A percentile compares a stretch with the other conserved stretches of the same genome.
phyloP scores from a whole-genome alignment of 2,888 invertebrate species.

The Spodoptera littoralis region DNA sequence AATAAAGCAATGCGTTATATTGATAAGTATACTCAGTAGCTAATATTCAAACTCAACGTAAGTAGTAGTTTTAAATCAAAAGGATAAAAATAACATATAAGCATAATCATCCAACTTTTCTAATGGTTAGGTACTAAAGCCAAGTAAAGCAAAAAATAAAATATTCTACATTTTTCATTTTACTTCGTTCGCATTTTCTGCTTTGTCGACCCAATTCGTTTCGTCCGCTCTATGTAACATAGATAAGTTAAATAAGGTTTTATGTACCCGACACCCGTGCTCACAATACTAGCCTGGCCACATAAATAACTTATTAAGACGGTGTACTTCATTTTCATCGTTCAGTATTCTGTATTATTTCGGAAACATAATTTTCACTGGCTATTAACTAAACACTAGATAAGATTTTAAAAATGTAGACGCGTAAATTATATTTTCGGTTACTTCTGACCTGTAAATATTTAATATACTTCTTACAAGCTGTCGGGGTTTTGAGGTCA shows the following conservation, averaged over 20 bases:
- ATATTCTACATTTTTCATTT: constrained; percentile 23
- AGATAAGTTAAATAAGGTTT: constrained; percentile 16
- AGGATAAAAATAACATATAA: too few species aligned
- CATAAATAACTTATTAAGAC: constrained; percentile 26
- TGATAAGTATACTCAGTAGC: too few species aligned
- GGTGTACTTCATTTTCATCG: constrained; percentile 4
- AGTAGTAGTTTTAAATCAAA: too few species aligned
- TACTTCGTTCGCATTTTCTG: constrained; percentile 13
- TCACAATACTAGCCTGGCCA: constrained; percentile 1
- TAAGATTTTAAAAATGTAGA: too few species aligned
- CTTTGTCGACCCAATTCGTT: constrained; percentile 25
- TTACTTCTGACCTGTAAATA: background rate
- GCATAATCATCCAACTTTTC: too few species aligned
- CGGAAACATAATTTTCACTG: background rate
- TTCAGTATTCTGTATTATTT: constrained; percentile 21
- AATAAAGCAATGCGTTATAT: too few species aligned
- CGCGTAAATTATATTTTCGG: background rate
- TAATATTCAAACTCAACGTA: too few species aligned
- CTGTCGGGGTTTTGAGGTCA: constrained; percentile 7
- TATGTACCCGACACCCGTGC: constrained; percentile 9
- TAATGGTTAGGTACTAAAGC: too few species aligned
- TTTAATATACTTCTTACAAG: constrained; percentile 8
- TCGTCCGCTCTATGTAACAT: constrained; percentile 16
- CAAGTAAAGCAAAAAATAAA: background rate
- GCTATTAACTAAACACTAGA: too few species aligned